Evolutionary conservation across 1,140 invertebrate genomes (phyloP).

Genomic region (Galendromus occidentalis): DNA sequence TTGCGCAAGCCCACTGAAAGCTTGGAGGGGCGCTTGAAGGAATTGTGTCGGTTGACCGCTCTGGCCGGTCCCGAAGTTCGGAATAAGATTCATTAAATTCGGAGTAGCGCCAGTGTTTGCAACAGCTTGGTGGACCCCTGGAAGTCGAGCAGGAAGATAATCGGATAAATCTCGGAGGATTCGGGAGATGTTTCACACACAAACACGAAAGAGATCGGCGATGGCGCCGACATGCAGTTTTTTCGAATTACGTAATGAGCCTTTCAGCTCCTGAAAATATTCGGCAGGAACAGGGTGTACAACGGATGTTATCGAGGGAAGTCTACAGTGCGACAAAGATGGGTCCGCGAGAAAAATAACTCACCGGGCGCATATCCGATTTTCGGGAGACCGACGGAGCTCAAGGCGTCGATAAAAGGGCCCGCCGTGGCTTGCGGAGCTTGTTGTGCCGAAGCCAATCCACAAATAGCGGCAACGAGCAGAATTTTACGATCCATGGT

Average conservation of each 20-base stretch:
- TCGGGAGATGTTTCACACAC: no score
- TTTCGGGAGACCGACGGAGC: background rate
- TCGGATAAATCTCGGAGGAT: no score
- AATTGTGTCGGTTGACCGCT: background rate
- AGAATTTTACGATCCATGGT: no score
- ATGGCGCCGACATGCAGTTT: no score
- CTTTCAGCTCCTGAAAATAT: no score
- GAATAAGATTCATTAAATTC: background rate
- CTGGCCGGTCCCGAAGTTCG: background rate
- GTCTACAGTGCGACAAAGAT: no score
- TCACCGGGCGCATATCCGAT: conserved; percentile 8
- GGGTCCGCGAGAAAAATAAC: background rate
- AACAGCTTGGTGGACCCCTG: background rate
- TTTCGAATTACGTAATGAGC: no score
- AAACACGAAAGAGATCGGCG: no score
- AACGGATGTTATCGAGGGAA: no score
- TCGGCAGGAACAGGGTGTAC: no score
- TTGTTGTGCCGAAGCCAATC: background rate
- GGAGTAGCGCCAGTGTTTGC: conserved; percentile 2
- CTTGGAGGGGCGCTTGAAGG: background rate
- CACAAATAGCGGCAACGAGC: no score
- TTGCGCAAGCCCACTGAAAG: background rate
- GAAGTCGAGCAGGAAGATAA: no score
- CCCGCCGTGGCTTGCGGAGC: background rate
- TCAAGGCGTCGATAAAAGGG: background rate